Evolutionary conservation across 2,113 vertebrate genomes (phyloP).

Genomic region (Uria aalge): DNA sequence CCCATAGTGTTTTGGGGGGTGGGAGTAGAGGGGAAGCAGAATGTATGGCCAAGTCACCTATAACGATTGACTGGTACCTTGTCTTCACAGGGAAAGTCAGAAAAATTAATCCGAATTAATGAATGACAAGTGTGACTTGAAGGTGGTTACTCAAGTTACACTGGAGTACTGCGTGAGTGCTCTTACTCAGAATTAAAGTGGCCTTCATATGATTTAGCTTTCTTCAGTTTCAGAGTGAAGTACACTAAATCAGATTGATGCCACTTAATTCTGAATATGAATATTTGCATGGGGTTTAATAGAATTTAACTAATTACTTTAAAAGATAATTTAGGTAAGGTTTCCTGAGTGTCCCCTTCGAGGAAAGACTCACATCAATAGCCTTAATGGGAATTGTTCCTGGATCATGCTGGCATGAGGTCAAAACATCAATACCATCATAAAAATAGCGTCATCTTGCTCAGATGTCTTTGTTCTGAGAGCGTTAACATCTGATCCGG

Average conservation of each 20-base stretch:
- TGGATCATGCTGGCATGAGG: neutral
- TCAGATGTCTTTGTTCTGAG: neutral
- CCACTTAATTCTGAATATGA: conserved; percentile 36
- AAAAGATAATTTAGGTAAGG: conserved; percentile 28
- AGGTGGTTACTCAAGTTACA: neutral
- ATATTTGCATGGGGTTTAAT: conserved; percentile 12
- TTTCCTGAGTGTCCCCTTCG: conserved; percentile 21
- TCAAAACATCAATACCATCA: neutral
- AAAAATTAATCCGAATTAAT: neutral
- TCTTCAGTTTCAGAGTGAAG: conserved; percentile 13
- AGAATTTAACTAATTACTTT: conserved; percentile 43
- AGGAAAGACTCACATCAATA: conserved; percentile 46
- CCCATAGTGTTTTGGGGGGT: neutral
- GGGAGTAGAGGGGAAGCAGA: neutral
- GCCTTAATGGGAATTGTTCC: conserved; percentile 25
- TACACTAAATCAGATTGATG: conserved; percentile 13
- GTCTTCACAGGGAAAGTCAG: neutral
- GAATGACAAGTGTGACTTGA: neutral
- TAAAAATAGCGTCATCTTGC: neutral
- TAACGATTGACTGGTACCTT: neutral
- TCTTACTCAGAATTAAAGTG: neutral
- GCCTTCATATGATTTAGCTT: conserved; percentile 30
- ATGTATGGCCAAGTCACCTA: neutral
- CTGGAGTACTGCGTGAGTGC: neutral
- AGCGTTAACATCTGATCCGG: neutral